Percentiles rank a stretch among this genome's conserved stretches.
Conservation (phyloP, 1,140 invertebrate species). For the Drosophila pseudoobscura region DNA sequence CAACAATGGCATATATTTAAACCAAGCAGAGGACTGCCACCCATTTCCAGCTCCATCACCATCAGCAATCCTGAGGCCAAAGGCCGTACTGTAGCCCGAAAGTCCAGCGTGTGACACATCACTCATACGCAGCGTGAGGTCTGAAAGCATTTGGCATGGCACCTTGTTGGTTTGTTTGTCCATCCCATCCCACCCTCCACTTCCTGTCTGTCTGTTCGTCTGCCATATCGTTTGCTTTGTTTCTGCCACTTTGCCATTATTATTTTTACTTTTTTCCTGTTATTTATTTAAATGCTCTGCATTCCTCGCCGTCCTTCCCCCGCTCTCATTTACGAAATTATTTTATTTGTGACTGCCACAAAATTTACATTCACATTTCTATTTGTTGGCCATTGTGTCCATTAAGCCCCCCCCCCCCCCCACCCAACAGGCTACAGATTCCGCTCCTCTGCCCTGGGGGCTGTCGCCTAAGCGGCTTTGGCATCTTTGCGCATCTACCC, state of each 20-base stretch:
- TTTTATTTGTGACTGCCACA: conserved; percentile 59
- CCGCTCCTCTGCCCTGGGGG: conserved; percentile 33
- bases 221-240: conserved; percentile 28
- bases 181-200: no score
- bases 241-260: conserved; percentile 56
- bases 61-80: conserved; percentile 1
- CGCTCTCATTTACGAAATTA: conserved; percentile 48
- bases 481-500: conserved; percentile 43
- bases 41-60: background rate
- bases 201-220: background rate
- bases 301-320: background rate
- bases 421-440: background rate
- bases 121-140: conserved; percentile 55
- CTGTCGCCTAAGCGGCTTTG: conserved; percentile 70
- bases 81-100: background rate
- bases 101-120: conserved; percentile 34
- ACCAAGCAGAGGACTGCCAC: conserved; percentile 23
- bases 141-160: conserved; percentile 20
- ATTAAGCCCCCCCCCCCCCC: background rate
- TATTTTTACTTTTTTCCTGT: conserved; percentile 64
- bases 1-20: conserved; percentile 77
- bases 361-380: conserved; percentile 65
- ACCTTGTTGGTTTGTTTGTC: conserved; percentile 45
- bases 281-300: conserved; percentile 69
- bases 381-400: conserved; percentile 62